Percentiles rank a stretch among this genome's conserved stretches.
Conservation (phyloP, 2,797 vertebrate genomes). For the Crypturellus tataupa region DNA sequence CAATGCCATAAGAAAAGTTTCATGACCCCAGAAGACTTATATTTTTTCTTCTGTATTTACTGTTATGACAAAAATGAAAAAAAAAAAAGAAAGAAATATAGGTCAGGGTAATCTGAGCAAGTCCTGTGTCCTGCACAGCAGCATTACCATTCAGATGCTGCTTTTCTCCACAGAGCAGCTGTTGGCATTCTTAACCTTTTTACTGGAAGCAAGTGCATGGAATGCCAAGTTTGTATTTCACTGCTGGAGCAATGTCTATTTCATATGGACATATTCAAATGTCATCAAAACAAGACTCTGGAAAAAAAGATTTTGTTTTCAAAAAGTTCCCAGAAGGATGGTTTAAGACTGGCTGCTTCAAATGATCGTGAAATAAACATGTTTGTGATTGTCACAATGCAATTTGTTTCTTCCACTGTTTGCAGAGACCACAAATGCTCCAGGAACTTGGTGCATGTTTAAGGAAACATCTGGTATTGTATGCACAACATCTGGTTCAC, state of each 20-base stretch:
- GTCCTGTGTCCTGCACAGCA: neutral
- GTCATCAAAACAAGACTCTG: slow-evolving; percentile 10
- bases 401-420: neutral
- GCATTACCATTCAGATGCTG: neutral
- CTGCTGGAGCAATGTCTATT: neutral
- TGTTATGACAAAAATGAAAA: neutral
- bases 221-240: neutral
- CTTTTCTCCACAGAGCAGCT: neutral
- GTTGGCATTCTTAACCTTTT: neutral
- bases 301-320: neutral
- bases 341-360: neutral
- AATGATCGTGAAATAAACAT: neutral
- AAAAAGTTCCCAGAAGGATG: neutral
- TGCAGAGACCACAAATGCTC: neutral
- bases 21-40: neutral
- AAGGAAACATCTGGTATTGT: slow-evolving; percentile 34
- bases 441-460: neutral
- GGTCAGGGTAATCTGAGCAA: neutral
- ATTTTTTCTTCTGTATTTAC: neutral
- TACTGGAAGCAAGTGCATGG: slow-evolving; percentile 1
- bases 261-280: neutral
- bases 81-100: neutral
- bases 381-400: neutral
- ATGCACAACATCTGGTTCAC: too few species aligned
- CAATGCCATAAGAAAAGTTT: neutral